Evolutionary conservation across 2,797 vertebrate genomes (phyloP).

Genomic region (Rhodeus uyekii): DNA sequence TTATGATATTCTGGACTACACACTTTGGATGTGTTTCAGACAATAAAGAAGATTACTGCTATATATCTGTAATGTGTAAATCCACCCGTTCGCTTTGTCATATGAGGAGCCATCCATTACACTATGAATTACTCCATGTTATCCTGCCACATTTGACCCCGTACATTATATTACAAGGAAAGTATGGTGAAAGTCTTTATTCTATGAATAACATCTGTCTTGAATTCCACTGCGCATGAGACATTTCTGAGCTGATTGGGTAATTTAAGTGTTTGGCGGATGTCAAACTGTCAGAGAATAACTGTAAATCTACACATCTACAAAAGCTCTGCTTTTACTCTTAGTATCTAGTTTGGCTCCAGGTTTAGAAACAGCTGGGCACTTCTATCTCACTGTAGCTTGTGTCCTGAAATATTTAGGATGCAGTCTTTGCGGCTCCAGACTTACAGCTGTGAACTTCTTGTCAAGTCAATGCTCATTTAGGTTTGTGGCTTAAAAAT

Average conservation of each 20-base stretch:
- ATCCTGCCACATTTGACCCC: neutral
- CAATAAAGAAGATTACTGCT: neutral
- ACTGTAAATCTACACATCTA: neutral
- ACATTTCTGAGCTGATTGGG: neutral
- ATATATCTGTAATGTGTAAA: neutral
- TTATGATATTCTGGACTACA: too few species aligned
- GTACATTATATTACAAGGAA: neutral
- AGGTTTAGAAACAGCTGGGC: neutral
- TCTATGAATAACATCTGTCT: neutral
- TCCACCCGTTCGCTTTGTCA: neutral
- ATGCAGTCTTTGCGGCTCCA: neutral
- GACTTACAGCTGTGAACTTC: neutral
- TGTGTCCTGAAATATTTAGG: neutral
- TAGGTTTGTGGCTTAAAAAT: constrained; percentile 12
- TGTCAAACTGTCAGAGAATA: neutral
- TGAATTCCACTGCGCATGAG: neutral
- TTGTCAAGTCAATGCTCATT: neutral
- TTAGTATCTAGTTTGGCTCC: neutral
- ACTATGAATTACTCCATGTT: neutral
- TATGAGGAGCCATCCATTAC: constrained; percentile 31
- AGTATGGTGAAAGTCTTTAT: constrained; percentile 3
- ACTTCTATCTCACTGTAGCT: neutral
- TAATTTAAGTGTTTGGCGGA: neutral
- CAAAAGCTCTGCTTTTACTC: neutral
- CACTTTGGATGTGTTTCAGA: neutral